Conservation (phyloP, 2,888 invertebrate genomes). For the Epiblema foenella region DNA sequence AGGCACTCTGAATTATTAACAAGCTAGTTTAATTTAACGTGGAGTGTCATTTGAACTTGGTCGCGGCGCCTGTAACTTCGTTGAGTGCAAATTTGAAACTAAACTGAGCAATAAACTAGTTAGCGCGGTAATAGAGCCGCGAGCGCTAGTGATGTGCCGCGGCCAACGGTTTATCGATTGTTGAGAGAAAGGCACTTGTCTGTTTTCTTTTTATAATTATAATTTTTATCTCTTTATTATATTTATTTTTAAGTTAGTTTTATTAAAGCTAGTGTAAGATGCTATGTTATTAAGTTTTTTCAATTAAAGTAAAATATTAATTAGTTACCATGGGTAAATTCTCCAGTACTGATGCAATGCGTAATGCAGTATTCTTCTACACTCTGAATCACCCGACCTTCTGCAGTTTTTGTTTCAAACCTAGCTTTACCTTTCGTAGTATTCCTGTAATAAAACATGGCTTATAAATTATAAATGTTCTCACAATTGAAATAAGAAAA, state of each 20-base stretch:
- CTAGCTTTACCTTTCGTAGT: conserved; percentile 66
- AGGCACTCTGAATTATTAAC: no score
- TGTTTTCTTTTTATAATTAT: no score
- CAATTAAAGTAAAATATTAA: conserved; percentile 29
- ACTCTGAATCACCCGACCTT: conserved; percentile 55
- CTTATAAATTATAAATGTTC: no score
- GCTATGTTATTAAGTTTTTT: no score
- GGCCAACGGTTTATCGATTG: neutral
- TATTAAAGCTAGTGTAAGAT: no score
- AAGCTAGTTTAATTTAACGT: neutral
- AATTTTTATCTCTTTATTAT: no score
- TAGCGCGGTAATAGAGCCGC: conserved; percentile 16
- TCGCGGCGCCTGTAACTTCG: conserved; percentile 1
- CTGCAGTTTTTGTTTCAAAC: conserved; percentile 59
- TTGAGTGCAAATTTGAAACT: conserved; percentile 31
- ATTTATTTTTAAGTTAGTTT: no score
- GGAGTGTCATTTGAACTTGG: conserved; percentile 7
- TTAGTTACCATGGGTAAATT: conserved; percentile 67
- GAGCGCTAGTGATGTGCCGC: conserved; percentile 16
- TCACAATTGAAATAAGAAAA: neutral
- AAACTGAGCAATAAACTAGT: conserved; percentile 32
- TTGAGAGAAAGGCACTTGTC: no score
- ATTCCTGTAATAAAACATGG: conserved; percentile 48
- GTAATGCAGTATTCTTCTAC: conserved; percentile 70
- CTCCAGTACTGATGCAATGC: conserved; percentile 59